Percentiles rank a stretch among this genome's conserved stretches.
Conservation (phyloP, 1,140 invertebrate genomes). For the Paraescarpia echinospica region DNA sequence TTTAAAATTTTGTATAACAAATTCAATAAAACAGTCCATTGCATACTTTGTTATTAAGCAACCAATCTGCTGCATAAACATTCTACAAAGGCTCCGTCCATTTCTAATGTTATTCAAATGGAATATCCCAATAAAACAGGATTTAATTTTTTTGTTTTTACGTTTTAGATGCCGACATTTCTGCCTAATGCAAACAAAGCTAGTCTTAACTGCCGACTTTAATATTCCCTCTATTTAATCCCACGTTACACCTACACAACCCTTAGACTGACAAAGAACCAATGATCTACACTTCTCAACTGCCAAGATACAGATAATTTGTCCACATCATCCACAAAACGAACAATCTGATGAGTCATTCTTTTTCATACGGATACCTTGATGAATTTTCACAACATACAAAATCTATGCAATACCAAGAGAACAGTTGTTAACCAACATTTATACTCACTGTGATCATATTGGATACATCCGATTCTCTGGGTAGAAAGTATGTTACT, state of each 20-base stretch:
- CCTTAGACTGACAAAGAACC: neutral
- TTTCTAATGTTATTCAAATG: neutral
- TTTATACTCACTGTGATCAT: no score
- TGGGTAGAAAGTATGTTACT: no score
- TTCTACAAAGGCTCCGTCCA: neutral
- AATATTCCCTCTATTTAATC: neutral
- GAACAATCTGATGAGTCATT: neutral
- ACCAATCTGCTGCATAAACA: neutral
- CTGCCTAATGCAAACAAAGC: neutral
- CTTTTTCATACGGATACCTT: no score
- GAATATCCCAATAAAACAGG: neutral
- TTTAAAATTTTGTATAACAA: neutral
- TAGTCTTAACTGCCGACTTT: neutral
- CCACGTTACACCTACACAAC: neutral
- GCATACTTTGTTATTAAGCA: neutral
- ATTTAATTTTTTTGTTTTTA: neutral
- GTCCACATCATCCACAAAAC: neutral
- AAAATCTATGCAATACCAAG: no score
- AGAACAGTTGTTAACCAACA: no score
- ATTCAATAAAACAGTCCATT: neutral
- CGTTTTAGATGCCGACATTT: neutral
- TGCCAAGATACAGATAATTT: neutral
- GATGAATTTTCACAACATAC: no score
- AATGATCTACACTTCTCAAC: neutral
- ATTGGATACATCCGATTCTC: no score